Evolutionary conservation across 2,113 vertebrate species (phyloP).

Genomic region (Pituophis catenifer): DNA sequence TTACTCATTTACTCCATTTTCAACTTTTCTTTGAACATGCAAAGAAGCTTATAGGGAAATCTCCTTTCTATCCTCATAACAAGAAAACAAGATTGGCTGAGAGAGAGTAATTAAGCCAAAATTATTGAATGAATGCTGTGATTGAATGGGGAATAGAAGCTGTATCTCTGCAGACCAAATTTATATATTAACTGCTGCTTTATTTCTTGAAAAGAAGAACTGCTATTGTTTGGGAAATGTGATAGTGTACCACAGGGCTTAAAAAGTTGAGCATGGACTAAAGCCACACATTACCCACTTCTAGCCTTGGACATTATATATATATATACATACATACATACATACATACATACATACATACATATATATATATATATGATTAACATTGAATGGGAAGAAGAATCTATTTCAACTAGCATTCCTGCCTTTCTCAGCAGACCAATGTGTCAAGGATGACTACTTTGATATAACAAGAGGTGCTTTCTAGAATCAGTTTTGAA

Average conservation of each 20-base stretch:
- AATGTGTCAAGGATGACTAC: background rate
- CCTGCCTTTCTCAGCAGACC: conserved; percentile 23
- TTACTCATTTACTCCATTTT: background rate
- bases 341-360: too few species aligned
- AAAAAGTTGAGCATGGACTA: background rate
- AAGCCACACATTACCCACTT: background rate
- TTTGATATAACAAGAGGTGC: conserved; percentile 11
- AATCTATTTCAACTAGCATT: conserved; percentile 34
- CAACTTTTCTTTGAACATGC: background rate
- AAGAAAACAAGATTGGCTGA: background rate
- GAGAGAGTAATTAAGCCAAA: background rate
- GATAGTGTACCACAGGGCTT: background rate
- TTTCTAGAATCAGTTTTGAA: conserved; percentile 30
- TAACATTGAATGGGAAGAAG: background rate
- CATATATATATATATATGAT: too few species aligned
- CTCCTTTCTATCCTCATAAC: background rate
- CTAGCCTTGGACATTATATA: background rate
- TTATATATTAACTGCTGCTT: background rate
- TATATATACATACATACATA: too few species aligned
- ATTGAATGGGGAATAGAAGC: background rate
- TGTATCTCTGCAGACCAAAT: background rate
- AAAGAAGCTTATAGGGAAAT: background rate
- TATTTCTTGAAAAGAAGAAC: background rate
- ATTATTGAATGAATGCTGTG: background rate
- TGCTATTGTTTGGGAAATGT: background rate